Base-by-base conservation (phyloP, 2,888 invertebrate genomes). In the Eupeodes latifasciatus region DNA sequence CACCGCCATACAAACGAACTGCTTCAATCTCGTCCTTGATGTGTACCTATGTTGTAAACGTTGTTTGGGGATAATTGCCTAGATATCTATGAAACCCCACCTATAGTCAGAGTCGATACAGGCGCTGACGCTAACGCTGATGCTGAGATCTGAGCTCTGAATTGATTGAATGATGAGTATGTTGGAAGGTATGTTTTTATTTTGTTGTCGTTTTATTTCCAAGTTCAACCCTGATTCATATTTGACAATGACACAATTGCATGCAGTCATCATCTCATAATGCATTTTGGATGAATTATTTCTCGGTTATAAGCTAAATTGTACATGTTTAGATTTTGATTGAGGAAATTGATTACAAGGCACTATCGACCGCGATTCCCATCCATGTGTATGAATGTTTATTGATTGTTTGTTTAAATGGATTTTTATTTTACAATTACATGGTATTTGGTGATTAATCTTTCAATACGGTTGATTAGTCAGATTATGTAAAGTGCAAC, bases 241-340 rank as follows among this genome's bases (percentile, higher is more conserved):
- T 88, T 81, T 88, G 88, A 85, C 88, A 88, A 88, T 88, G 88
- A 88, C 88, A 88, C 88, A 85, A 77, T 75, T 75, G 57, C 36
- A 81, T 85, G 53, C 47, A 62, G n/a, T 71, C 53, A 59, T 55
- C 49, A 36, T 14, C 36, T 16, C 40, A 40, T 40, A n/a, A 59
- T 74, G 40, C 57, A 71, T 19, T 72, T 57, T 55, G 40, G 44
- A 57, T 19, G 55, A 69, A 69, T 53, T 55, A 14, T 53, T 36
- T 69, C 36, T 69, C 69, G 16, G 69, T 44, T 59, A 47, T 47
- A 7, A 44, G 75, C 47, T 84, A 61, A 84, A 79, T 84, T 79
- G 79, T 55, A 19, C 49, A 78, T 83, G 83, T 66, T 78, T 78
- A 78, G 27, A 14, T 67, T 27, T 74, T 47, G 74, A 84, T 84